Conservation (phyloP, 1,140 invertebrate species). For the Oryctes rhinoceros region DNA sequence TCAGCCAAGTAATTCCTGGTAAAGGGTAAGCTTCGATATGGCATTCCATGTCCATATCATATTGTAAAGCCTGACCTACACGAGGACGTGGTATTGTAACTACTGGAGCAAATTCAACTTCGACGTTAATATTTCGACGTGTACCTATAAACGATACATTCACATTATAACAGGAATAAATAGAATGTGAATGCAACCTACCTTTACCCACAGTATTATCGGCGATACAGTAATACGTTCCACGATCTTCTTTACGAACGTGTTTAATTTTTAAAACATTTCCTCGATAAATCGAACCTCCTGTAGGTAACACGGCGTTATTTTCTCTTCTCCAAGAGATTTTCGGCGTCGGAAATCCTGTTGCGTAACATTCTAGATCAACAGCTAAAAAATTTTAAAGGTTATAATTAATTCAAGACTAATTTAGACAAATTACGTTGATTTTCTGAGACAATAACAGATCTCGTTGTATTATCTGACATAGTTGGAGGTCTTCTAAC, state of each 20-base stretch:
- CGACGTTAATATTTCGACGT: conserved; percentile 82
- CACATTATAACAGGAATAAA: too few relatives aligned
- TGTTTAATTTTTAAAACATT: conserved; percentile 82
- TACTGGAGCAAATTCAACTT: conserved; percentile 88
- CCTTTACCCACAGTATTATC: conserved; percentile 86
- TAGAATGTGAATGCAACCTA: neutral
- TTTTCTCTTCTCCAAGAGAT: conserved; percentile 93
- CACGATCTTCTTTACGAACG: conserved; percentile 87
- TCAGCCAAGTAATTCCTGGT: conserved; percentile 87
- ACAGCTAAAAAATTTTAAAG: conserved; percentile 64
- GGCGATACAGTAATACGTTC: conserved; percentile 93
- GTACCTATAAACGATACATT: conserved; percentile 64
- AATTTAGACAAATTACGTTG: conserved; percentile 64
- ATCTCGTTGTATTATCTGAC: conserved; percentile 90
- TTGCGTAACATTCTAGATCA: conserved; percentile 86
- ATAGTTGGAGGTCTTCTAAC: conserved; percentile 89
- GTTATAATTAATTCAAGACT: neutral
- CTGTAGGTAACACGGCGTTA: conserved; percentile 90
- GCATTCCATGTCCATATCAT: conserved; percentile 92
- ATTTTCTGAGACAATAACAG: conserved; percentile 83
- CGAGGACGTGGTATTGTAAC: conserved; percentile 82
- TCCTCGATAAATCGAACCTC: conserved; percentile 82
- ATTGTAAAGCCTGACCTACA: conserved; percentile 87
- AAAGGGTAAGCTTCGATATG: conserved; percentile 92
- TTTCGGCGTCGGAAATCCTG: conserved; percentile 81